Conservation (phyloP, 2,113 vertebrate species). For the Hipposideros armiger region DNA sequence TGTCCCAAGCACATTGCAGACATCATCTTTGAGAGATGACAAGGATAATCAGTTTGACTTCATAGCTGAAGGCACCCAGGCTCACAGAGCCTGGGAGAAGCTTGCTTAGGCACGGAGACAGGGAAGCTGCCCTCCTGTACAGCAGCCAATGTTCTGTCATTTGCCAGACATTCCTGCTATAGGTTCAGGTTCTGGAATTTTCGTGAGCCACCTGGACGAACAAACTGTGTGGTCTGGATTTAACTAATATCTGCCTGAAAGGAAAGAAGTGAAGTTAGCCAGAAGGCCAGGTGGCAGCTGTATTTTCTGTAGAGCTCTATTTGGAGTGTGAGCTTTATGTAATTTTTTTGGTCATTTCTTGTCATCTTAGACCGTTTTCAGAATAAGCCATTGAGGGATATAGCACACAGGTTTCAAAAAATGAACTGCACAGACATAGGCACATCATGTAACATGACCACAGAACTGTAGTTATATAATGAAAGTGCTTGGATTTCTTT, state of each 20-base stretch:
- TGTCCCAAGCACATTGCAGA: not conserved
- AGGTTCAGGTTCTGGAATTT: constrained; percentile 46
- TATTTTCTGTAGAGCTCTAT: constrained; percentile 69
- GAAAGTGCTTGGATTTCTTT: not conserved
- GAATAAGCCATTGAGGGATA: constrained; percentile 51
- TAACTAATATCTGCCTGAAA: constrained; percentile 62
- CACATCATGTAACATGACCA: not conserved
- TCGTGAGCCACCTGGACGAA: not conserved
- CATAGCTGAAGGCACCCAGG: not conserved
- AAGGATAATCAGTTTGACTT: constrained; percentile 35
- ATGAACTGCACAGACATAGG: not conserved
- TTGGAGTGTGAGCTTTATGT: constrained; percentile 74
- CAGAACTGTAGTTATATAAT: not conserved
- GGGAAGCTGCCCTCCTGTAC: constrained; percentile 37
- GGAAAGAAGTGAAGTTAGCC: constrained; percentile 65
- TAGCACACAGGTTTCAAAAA: constrained; percentile 31
- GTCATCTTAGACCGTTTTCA: constrained; percentile 62
- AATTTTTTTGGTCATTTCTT: constrained; percentile 70
- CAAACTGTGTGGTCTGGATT: constrained; percentile 69
- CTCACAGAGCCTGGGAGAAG: not conserved
- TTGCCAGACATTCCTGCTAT: constrained; percentile 19
- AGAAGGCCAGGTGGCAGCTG: constrained; percentile 73
- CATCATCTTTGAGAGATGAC: constrained; percentile 37
- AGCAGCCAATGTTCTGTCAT: constrained; percentile 26
- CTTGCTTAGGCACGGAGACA: constrained; percentile 24